A percentile compares a stretch with the other conserved stretches of the same genome.
phyloP scores from a whole-genome alignment of 2,797 vertebrate species.

The Sebastolobus altivelis region DNA sequence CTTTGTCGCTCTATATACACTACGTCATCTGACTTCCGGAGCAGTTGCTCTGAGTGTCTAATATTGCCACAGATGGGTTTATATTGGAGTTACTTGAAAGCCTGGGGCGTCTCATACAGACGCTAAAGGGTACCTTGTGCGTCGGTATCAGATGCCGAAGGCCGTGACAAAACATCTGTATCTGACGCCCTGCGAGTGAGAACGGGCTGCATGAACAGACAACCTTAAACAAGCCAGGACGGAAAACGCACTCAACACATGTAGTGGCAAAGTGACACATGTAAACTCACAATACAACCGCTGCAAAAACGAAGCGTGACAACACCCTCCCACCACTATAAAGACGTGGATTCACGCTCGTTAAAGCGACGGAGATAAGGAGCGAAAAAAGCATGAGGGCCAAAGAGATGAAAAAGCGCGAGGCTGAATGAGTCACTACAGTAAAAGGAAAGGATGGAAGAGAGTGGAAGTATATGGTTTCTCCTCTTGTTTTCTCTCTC shows the following conservation, averaged over 20 bases:
- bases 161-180: no score
- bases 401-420: slow-evolving; percentile 31
- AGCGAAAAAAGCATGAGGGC: slow-evolving; percentile 20
- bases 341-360: slow-evolving; percentile 45
- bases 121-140: not conserved
- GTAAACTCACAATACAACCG: slow-evolving; percentile 14
- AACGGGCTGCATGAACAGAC: not conserved
- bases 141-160: not conserved
- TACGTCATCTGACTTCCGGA: no score
- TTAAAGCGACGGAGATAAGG: slow-evolving; percentile 43
- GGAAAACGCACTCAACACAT: slow-evolving; percentile 19
- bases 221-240: slow-evolving; percentile 6
- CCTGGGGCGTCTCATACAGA: no score
- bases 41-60: no score
- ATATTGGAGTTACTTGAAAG: no score
- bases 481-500: slow-evolving; percentile 62
- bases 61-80: no score
- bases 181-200: no score
- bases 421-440: slow-evolving; percentile 47
- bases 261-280: slow-evolving; percentile 22
- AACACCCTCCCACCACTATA: slow-evolving; percentile 34
- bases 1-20: no score
- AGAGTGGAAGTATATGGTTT: slow-evolving; percentile 50
- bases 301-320: slow-evolving; percentile 48
- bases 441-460: slow-evolving; percentile 45